Percentiles rank a stretch among this genome's conserved stretches.
Conservation (phyloP, 2,797 vertebrate genomes). For the Tokudaia tokunoshimensis region DNA sequence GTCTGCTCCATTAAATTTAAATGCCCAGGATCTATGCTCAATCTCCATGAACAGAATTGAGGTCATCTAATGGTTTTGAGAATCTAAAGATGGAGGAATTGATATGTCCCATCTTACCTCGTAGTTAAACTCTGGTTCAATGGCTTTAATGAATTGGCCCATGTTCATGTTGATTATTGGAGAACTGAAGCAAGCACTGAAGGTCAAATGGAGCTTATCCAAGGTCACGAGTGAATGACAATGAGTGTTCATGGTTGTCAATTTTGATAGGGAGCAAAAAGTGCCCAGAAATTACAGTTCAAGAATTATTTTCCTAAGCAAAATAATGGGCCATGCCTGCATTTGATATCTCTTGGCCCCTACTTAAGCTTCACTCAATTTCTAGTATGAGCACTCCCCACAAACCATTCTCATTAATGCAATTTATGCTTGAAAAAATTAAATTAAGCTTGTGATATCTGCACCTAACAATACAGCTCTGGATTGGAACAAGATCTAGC, state of each 20-base stretch:
- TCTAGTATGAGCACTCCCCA: neutral
- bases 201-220: neutral
- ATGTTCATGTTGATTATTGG: neutral
- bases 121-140: neutral
- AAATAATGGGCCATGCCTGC: neutral
- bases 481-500: neutral
- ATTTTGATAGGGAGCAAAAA: neutral
- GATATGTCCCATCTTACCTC: neutral
- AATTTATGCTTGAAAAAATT: slow-evolving; percentile 10
- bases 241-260: neutral
- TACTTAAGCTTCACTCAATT: neutral
- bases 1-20: neutral
- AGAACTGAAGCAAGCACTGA: neutral
- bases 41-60: neutral
- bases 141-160: neutral
- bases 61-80: neutral
- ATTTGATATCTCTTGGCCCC: neutral
- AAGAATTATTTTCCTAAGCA: neutral
- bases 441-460: neutral
- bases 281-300: neutral
- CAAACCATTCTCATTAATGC: neutral
- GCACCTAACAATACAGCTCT: neutral
- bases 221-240: neutral
- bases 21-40: neutral
- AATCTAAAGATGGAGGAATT: neutral